A percentile compares a stretch with the other conserved stretches of the same genome.
These are phyloP conservation scores for Neocrepidodera transversa DNA, from an alignment of 2,888 invertebrate species.

Conservation along the genomic window DNA sequence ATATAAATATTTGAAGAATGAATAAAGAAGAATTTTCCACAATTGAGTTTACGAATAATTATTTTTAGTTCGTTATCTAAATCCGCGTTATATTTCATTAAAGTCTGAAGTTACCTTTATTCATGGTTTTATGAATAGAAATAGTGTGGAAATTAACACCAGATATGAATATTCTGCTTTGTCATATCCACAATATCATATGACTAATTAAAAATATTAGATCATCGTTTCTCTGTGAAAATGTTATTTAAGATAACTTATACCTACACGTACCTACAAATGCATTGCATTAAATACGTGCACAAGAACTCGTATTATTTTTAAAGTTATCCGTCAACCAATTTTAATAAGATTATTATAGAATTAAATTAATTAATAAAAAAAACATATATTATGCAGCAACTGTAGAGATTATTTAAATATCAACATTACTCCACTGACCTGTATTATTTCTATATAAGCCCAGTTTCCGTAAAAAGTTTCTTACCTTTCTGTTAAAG, in stretches of 20 bases:
- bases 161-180: conserved; percentile 11
- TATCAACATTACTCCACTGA: too few relatives aligned
- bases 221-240: conserved; percentile 5
- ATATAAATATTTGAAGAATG: background rate
- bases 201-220: conserved; percentile 20
- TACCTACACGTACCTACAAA: too few relatives aligned
- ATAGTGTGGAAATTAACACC: background rate
- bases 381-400: too few relatives aligned
- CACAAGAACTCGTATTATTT: too few relatives aligned
- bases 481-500: too few relatives aligned
- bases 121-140: background rate
- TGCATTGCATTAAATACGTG: too few relatives aligned
- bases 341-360: too few relatives aligned
- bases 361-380: too few relatives aligned
- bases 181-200: conserved; percentile 16
- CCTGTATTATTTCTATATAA: too few relatives aligned
- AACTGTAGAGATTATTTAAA: too few relatives aligned
- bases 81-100: background rate
- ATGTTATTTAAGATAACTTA: background rate
- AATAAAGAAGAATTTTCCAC: background rate
- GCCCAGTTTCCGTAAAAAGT: too few relatives aligned
- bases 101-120: background rate
- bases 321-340: too few relatives aligned
- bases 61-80: conserved; percentile 7
- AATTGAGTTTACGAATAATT: background rate